These are phyloP conservation scores for Drosophila pegasa DNA, from an alignment of 2,888 invertebrate species.

Conservation along the genomic window DNA sequence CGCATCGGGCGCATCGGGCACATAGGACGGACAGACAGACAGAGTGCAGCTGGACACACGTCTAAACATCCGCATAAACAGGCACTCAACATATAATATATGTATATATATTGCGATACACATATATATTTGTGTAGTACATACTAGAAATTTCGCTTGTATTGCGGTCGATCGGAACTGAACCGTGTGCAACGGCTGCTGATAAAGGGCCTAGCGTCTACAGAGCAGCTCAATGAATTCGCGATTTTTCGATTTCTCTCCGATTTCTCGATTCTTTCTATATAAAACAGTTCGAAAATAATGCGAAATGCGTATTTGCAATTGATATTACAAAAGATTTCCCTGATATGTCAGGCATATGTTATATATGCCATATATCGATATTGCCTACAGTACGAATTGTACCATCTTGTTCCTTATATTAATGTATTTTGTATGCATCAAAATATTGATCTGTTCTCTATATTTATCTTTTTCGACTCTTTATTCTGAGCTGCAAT, in stretches of 20 bases:
- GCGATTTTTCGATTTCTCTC: conserved; percentile 6
- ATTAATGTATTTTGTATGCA: neutral
- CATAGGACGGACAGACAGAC: neutral
- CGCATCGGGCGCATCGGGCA: neutral
- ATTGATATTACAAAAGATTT: neutral
- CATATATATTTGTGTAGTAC: neutral
- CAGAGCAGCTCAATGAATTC: conserved; percentile 17
- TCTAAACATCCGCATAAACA: conserved; percentile 38
- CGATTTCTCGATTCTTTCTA: neutral
- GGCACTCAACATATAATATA: neutral
- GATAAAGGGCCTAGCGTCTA: conserved; percentile 37
- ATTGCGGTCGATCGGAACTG: conserved; percentile 31
- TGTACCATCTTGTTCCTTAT: neutral
- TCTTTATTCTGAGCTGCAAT: neutral
- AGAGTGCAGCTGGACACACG: conserved; percentile 8
- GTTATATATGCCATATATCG: neutral
- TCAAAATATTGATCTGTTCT: neutral
- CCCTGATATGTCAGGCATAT: neutral
- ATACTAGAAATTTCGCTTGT: conserved; percentile 13
- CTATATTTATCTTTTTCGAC: neutral
- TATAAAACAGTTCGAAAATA: neutral
- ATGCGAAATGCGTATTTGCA: neutral
- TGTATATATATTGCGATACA: neutral
- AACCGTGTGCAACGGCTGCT: conserved; percentile 38
- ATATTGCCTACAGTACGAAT: too few relatives aligned